These are phyloP conservation scores for Episyrphus balteatus DNA, from an alignment of 1,140 invertebrate species.

Conservation along the genomic window DNA sequence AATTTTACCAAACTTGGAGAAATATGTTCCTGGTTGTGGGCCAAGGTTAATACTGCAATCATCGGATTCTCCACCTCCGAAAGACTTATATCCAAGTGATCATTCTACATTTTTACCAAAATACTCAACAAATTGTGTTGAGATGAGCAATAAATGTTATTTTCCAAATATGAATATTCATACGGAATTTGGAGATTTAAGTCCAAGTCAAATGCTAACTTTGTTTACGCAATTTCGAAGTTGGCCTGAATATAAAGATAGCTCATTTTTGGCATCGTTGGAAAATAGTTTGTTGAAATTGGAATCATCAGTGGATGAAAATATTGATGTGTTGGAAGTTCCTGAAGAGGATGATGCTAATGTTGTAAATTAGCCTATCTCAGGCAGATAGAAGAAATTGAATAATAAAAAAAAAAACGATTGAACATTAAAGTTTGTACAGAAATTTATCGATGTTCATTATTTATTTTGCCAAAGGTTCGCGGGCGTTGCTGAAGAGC, in stretches of 20 bases:
- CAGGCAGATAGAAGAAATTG: too few relatives aligned
- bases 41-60: slow-evolving; percentile 43
- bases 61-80: slow-evolving; percentile 2
- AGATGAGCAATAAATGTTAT: slow-evolving; percentile 20
- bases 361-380: too few relatives aligned
- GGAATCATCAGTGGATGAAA: slow-evolving; percentile 21
- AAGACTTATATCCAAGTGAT: slow-evolving; percentile 36
- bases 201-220: slow-evolving; percentile 43
- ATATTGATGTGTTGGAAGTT: slow-evolving; percentile 17
- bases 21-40: slow-evolving; percentile 51
- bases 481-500: too few relatives aligned
- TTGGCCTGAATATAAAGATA: slow-evolving; percentile 49
- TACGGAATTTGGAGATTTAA: slow-evolving; percentile 48
- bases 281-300: slow-evolving; percentile 38
- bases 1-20: slow-evolving; percentile 50
- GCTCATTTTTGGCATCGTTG: slow-evolving; percentile 43
- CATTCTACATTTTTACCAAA: slow-evolving; percentile 21
- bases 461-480: too few relatives aligned
- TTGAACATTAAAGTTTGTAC: too few relatives aligned
- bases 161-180: slow-evolving; percentile 49
- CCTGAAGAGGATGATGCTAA: slow-evolving; percentile 22
- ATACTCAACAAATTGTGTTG: slow-evolving; percentile 19
- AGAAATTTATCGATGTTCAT: too few relatives aligned
- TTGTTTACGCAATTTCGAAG: slow-evolving; percentile 40
- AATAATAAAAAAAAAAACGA: too few relatives aligned